phyloP scores from a whole-genome alignment of 1,140 invertebrate species.

The Drosophila sproati region DNA sequence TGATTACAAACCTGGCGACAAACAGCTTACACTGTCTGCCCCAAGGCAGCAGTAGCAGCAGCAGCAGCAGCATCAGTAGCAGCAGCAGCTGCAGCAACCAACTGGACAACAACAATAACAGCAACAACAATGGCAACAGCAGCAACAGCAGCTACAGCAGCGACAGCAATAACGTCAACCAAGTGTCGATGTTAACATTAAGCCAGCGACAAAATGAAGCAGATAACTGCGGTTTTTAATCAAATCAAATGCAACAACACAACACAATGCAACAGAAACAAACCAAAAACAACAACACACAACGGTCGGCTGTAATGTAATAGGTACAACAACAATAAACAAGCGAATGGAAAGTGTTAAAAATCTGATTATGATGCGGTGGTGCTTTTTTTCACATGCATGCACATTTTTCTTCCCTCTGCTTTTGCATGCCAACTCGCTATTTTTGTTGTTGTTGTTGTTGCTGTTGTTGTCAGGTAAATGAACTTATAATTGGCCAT shows the following conservation, averaged over 20 bases:
- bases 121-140: slow-evolving; percentile 26
- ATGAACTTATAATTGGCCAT: slow-evolving; percentile 81
- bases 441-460: slow-evolving; percentile 35
- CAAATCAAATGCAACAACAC: slow-evolving; percentile 72
- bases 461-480: slow-evolving; percentile 64
- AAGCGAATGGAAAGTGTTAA: slow-evolving; percentile 77
- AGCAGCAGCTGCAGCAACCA: slow-evolving; percentile 1
- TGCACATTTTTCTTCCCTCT: slow-evolving; percentile 72
- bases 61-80: background rate
- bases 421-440: slow-evolving; percentile 44
- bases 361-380: slow-evolving; percentile 81
- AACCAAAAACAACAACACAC: slow-evolving; percentile 9
- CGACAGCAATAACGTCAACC: slow-evolving; percentile 39
- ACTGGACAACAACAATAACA: slow-evolving; percentile 27
- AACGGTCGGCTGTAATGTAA: slow-evolving; percentile 58
- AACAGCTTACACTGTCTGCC: slow-evolving; percentile 30
- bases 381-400: slow-evolving; percentile 72
- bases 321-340: slow-evolving; percentile 39
- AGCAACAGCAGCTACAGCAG: slow-evolving; percentile 25
- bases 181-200: slow-evolving; percentile 72
- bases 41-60: slow-evolving; percentile 6
- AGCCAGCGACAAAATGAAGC: slow-evolving; percentile 70
- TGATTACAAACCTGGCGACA: slow-evolving; percentile 42
- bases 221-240: slow-evolving; percentile 81
- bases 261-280: slow-evolving; percentile 6